These are phyloP conservation scores for Pseudolycoriella hygida DNA, from an alignment of 2,888 invertebrate species.

Conservation along the genomic window DNA sequence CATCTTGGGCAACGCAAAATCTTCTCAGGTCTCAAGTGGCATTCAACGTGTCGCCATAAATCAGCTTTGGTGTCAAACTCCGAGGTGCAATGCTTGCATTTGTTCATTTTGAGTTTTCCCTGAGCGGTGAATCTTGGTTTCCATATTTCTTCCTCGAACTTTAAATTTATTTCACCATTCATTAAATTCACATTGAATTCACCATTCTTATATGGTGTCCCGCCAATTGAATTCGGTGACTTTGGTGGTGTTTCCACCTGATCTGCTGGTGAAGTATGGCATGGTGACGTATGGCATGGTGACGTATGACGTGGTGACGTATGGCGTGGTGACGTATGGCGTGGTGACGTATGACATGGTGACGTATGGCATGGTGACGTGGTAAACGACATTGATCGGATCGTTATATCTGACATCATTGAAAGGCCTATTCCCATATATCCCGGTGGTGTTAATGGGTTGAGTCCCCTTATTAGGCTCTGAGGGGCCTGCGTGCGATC, in stretches of 20 bases:
- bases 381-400: conserved; percentile 13
- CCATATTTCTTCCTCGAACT: conserved; percentile 29
- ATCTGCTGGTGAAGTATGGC: conserved; percentile 28
- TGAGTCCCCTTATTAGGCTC: no score
- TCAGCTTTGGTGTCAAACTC: conserved; percentile 73
- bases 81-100: conserved; percentile 84
- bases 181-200: conserved; percentile 32
- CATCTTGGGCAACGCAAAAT: conserved; percentile 80
- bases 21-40: conserved; percentile 88
- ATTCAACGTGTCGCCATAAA: conserved; percentile 82
- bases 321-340: conserved; percentile 13
- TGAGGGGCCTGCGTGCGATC: no score
- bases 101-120: conserved; percentile 73
- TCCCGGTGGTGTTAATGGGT: conserved; percentile 42
- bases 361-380: conserved; percentile 15
- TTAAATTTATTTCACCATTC: conserved; percentile 26
- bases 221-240: conserved; percentile 18
- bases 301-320: background rate
- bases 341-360: conserved; percentile 20
- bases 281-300: conserved; percentile 15
- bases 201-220: conserved; percentile 19
- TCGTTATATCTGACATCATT: conserved; percentile 26
- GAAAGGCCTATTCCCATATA: conserved; percentile 27
- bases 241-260: conserved; percentile 28
- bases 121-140: conserved; percentile 34